Percentiles rank a stretch among this genome's conserved stretches.
These are phyloP conservation scores for Agriotes lineatus DNA, from an alignment of 2,888 invertebrate genomes.

Conservation along the genomic window DNA sequence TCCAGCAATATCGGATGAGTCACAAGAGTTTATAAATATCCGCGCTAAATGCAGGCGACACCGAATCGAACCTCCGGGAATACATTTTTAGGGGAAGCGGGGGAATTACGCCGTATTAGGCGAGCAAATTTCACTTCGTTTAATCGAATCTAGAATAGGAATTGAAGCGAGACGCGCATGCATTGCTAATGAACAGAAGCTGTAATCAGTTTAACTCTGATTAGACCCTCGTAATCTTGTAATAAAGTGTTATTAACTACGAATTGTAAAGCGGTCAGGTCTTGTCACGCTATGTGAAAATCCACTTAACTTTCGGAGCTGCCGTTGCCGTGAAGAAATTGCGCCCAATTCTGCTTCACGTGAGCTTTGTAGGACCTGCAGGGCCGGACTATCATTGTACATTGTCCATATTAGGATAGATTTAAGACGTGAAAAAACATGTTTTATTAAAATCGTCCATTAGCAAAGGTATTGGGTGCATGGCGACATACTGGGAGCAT, in stretches of 20 bases:
- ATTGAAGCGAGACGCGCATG: constrained; percentile 35
- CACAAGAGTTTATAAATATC: constrained; percentile 1
- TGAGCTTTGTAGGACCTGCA: neutral
- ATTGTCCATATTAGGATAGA: too few relatives aligned
- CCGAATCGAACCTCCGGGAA: neutral
- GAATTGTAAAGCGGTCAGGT: constrained; percentile 38
- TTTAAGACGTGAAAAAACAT: too few relatives aligned
- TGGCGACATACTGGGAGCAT: too few relatives aligned
- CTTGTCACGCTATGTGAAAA: constrained; percentile 39
- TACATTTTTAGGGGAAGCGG: too few relatives aligned
- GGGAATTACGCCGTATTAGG: constrained; percentile 12
- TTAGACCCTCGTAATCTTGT: constrained; percentile 45
- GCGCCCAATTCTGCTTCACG: neutral
- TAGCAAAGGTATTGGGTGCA: too few relatives aligned
- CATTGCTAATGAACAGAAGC: constrained; percentile 41
- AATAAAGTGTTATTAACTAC: constrained; percentile 44
- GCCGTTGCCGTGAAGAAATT: constrained; percentile 14
- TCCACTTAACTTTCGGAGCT: constrained; percentile 26
- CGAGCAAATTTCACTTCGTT: constrained; percentile 17
- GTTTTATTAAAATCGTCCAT: too few relatives aligned
- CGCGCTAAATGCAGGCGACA: neutral
- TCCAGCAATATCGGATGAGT: constrained; percentile 17
- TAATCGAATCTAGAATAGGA: constrained; percentile 30
- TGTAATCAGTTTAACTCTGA: constrained; percentile 45
- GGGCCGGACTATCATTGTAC: too few relatives aligned